These are phyloP conservation scores for Heliconius melpomene DNA, from an alignment of 1,140 invertebrate species.

Conservation along the genomic window DNA sequence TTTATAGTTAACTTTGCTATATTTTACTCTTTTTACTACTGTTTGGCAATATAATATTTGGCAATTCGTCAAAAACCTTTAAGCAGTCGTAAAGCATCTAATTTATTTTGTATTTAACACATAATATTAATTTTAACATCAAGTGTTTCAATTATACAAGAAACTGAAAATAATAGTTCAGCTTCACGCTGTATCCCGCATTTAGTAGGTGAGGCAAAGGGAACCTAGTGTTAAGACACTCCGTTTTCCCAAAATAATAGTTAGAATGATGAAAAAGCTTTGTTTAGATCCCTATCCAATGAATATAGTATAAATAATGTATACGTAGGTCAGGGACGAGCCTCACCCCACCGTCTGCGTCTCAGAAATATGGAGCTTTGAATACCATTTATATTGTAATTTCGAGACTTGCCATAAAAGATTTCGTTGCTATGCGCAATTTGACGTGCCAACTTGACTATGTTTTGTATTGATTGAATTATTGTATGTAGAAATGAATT, in stretches of 20 bases:
- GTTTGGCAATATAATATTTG: no score
- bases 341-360: conserved; percentile 17
- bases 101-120: no score
- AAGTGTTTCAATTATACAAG: no score
- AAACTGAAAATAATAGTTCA: neutral
- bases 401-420: conserved; percentile 5
- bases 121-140: no score
- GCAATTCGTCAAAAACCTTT: no score
- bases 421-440: conserved; percentile 4
- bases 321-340: conserved; percentile 26
- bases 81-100: no score
- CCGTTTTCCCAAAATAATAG: neutral
- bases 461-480: neutral
- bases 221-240: no score
- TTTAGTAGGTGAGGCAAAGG: no score
- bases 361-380: conserved; percentile 15
- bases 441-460: conserved; percentile 2
- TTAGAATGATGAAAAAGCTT: neutral
- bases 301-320: conserved; percentile 10
- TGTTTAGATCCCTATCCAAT: conserved; percentile 2
- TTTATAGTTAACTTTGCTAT: no score
- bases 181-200: no score
- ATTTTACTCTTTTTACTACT: no score
- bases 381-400: conserved; percentile 6
- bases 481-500: neutral